phyloP scores from a whole-genome alignment of 2,888 invertebrate genomes.

The Pristionchus japonicus region DNA sequence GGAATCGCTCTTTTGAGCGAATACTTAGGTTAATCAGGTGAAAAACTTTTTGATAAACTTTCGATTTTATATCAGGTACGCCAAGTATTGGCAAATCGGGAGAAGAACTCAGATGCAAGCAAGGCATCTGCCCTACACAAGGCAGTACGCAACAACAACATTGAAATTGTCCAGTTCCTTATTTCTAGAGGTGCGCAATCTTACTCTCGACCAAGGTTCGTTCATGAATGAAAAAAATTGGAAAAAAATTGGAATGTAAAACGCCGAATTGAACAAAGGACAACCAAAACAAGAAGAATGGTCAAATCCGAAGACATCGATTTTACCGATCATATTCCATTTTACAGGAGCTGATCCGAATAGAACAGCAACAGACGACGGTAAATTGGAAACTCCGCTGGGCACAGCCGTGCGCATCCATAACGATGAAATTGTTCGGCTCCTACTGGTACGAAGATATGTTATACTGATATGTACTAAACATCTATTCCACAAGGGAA shows the following conservation, averaged over 20 bases:
- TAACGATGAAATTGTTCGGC: constrained; percentile 1
- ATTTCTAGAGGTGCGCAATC: constrained; percentile 9
- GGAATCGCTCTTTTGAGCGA: too few species aligned
- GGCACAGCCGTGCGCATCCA: constrained; percentile 27
- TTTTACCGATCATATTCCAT: too few species aligned
- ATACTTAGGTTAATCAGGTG: too few species aligned
- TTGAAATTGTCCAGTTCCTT: constrained; percentile 20
- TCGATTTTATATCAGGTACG: constrained; percentile 3
- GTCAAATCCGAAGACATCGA: too few species aligned
- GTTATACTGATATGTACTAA: too few species aligned
- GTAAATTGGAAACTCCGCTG: constrained; percentile 39
- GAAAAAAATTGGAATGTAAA: too few species aligned
- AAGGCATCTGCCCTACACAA: constrained; percentile 22
- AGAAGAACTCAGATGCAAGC: constrained; percentile 25
- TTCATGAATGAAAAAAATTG: too few species aligned
- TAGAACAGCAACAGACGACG: constrained; percentile 45
- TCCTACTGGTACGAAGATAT: constrained; percentile 24
- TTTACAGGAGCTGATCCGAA: constrained; percentile 41
- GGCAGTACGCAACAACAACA: constrained; percentile 39
- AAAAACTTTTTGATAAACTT: not conserved
- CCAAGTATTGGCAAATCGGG: constrained; percentile 37
- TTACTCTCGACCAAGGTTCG: too few species aligned
- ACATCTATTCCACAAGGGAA: too few species aligned
- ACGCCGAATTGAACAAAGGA: too few species aligned
- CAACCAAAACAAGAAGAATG: too few species aligned